These are phyloP conservation scores for Drosophila niveifrons DNA, from an alignment of 2,888 invertebrate species.

Conservation along the genomic window DNA sequence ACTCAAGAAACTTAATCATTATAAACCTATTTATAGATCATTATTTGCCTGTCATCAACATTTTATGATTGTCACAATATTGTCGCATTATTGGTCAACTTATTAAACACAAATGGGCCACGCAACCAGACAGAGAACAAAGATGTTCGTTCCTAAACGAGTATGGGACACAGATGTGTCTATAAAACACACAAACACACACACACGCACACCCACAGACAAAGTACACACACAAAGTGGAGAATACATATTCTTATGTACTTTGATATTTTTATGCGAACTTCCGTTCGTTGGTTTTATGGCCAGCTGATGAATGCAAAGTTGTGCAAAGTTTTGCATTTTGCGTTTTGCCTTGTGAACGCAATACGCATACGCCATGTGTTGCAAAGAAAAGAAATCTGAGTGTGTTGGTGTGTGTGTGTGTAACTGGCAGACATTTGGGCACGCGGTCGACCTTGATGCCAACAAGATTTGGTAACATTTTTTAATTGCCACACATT, in stretches of 20 bases:
- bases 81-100: conserved; percentile 56
- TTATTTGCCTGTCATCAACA: conserved; percentile 1
- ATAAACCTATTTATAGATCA: conserved; percentile 1
- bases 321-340: conserved; percentile 62
- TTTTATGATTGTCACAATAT: conserved; percentile 26
- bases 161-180: conserved; percentile 30
- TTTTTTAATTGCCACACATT: conserved; percentile 64
- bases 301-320: conserved; percentile 69
- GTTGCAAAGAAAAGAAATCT: conserved; percentile 35
- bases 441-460: conserved; percentile 33
- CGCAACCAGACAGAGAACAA: conserved; percentile 7
- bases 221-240: not conserved
- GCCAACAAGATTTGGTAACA: conserved; percentile 49
- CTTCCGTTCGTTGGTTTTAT: conserved; percentile 52
- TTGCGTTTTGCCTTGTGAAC: conserved; percentile 28
- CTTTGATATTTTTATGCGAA: conserved; percentile 21
- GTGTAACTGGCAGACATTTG: conserved; percentile 40
- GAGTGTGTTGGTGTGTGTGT: conserved; percentile 1
- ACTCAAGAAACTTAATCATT: not conserved
- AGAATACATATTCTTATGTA: not conserved
- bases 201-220: not conserved
- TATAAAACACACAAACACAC: conserved; percentile 20
- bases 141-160: conserved; percentile 3
- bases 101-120: conserved; percentile 36
- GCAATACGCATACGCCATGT: conserved; percentile 76